A percentile compares a stretch with the other conserved stretches of the same genome.
phyloP scores from a whole-genome alignment of 23 tunicate species.

The Styela clava region DNA sequence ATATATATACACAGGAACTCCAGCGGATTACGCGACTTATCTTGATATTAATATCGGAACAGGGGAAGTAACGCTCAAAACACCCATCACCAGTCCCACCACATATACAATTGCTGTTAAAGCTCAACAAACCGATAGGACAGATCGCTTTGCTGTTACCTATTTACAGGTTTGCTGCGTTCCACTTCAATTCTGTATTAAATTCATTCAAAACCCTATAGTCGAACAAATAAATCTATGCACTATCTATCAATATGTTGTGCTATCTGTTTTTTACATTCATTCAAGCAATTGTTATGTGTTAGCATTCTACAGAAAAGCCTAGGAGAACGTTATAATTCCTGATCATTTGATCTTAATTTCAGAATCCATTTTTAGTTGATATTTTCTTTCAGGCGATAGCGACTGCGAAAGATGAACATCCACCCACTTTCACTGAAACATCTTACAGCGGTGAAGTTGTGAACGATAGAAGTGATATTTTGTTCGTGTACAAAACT shows the following conservation, averaged over 20 bases:
- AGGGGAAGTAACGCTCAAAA: background rate
- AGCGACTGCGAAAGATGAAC: slow-evolving; percentile 11
- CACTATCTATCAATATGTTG: too few species aligned
- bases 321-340: too few species aligned
- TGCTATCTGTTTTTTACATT: too few species aligned
- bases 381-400: background rate
- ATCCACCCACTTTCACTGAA: slow-evolving; percentile 1
- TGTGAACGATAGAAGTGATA: background rate
- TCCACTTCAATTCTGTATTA: too few species aligned
- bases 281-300: too few species aligned
- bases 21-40: slow-evolving; percentile 15
- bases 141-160: slow-evolving; percentile 5
- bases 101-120: background rate
- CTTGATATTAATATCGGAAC: slow-evolving; percentile 6
- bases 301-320: too few species aligned
- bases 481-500: background rate
- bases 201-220: too few species aligned
- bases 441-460: background rate
- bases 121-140: background rate
- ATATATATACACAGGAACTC: background rate
- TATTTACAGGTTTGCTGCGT: slow-evolving; percentile 21
- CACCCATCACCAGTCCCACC: background rate
- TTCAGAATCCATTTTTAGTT: too few species aligned
- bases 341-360: too few species aligned
- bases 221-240: too few species aligned